phyloP scores from a whole-genome alignment of 2,888 invertebrate genomes.

The Ophraella communa region DNA sequence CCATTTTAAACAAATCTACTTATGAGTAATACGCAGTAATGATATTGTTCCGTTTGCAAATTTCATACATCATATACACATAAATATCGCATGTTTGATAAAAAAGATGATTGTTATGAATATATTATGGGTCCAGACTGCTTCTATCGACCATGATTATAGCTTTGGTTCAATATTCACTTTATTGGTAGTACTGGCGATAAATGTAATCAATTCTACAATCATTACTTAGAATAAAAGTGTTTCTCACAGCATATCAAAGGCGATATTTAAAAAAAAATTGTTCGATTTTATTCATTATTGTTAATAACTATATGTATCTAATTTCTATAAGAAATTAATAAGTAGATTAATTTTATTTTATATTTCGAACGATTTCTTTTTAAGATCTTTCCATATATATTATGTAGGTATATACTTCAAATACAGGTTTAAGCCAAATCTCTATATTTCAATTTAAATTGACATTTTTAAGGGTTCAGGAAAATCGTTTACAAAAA shows the following conservation, averaged over 20 bases:
- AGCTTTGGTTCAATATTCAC: neutral
- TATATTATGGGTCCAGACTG: slow-evolving; percentile 1
- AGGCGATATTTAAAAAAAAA: slow-evolving; percentile 3
- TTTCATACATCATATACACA: neutral
- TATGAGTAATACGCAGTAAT: neutral
- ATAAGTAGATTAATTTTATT: neutral
- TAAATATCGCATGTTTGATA: neutral
- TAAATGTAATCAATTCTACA: neutral
- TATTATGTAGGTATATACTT: too few relatives aligned
- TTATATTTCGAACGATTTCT: neutral
- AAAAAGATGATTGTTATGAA: neutral
- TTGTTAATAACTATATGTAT: neutral
- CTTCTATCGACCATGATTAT: neutral
- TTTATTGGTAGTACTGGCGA: neutral
- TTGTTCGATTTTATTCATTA: neutral
- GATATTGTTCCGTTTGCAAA: neutral
- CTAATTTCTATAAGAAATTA: neutral
- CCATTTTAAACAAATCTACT: too few relatives aligned
- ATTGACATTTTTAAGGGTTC: neutral
- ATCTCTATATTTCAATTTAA: slow-evolving; percentile 22
- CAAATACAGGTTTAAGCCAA: slow-evolving; percentile 21
- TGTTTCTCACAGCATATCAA: slow-evolving; percentile 15
- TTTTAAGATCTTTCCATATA: neutral
- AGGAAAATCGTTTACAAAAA: neutral
- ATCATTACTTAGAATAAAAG: slow-evolving; percentile 9